phyloP scores from a whole-genome alignment of 2,888 invertebrate genomes.

The Aporophyla nigra region DNA sequence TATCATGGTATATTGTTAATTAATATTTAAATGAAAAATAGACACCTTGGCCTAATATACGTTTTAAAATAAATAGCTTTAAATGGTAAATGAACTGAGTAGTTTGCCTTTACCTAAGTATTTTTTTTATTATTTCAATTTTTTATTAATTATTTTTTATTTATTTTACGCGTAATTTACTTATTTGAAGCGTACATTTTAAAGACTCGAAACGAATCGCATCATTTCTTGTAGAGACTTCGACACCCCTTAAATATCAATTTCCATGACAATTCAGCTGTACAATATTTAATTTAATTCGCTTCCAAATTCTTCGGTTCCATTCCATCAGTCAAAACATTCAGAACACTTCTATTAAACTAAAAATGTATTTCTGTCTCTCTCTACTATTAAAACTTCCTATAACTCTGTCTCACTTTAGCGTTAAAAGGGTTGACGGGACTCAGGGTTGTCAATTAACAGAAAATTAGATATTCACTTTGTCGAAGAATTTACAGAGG shows the following conservation, averaged over 20 bases:
- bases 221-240: not conserved
- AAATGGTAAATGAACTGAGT: too few relatives aligned
- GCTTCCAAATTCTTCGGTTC: conserved; percentile 40
- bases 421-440: conserved; percentile 65
- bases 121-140: too few relatives aligned
- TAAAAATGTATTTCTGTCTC: conserved; percentile 41
- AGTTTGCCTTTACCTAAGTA: too few relatives aligned
- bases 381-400: conserved; percentile 47
- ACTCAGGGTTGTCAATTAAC: conserved; percentile 69
- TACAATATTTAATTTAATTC: conserved; percentile 53
- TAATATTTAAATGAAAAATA: too few relatives aligned
- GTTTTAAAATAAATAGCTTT: too few relatives aligned
- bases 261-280: conserved; percentile 18
- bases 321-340: conserved; percentile 52
- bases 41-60: too few relatives aligned
- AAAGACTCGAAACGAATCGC: too few relatives aligned
- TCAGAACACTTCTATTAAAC: conserved; percentile 49
- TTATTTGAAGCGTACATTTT: too few relatives aligned
- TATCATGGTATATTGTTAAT: too few relatives aligned
- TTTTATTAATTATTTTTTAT: too few relatives aligned
- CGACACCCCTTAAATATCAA: conserved; percentile 14
- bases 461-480: conserved; percentile 70
- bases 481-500: conserved; percentile 59
- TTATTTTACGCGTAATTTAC: too few relatives aligned
- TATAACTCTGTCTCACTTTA: conserved; percentile 31